Evolutionary conservation across 2,888 invertebrate genomes (phyloP), one percentile per base, ranked within the genome.

Genomic region (Steinernema carpocapsae): DNA sequence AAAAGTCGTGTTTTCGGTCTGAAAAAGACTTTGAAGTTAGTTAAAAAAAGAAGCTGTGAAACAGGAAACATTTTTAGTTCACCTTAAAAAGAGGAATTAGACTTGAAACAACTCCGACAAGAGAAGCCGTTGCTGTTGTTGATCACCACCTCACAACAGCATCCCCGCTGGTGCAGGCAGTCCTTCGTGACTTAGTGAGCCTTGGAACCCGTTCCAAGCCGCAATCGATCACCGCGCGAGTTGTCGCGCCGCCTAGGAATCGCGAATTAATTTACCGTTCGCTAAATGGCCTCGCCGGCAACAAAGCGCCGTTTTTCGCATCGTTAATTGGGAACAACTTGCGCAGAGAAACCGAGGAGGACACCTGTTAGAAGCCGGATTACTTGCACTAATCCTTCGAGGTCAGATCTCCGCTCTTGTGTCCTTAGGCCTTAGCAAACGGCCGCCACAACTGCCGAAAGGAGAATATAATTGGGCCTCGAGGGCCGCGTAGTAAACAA

Each of bases 401-500:
- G 48, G 48, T 48, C 48, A 48, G n/a, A n/a, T 17, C 48, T 48
- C 48, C 10, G 48, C 48, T n/a, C 48, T 7, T 7, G 43, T 14
- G 48, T 19, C n/a, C 48, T 19, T 19, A 19, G 48, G 48, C 48
- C 48, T 19, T 17, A 4, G 43, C 43, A 7, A 7, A 7, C 14
- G 43, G 43, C 43, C n/a, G 48, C 48, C n/a, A 4, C 48, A 17
- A 17, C 17, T 10, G n/a, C n/a, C n/a, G n/a, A 48, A 17, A 48
- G n/a, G 48, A 48, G 48, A 6, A n/a, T n/a, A 6, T 48, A 48
- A 48, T 48, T 48, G 19, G n/a, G 48, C 48, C 22, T 26, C 24
- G 56, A 56, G 56, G 56, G 56, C 56, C 56, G n/a, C 48, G n/a
- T n/a, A 43, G 56, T 56, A 56, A 56, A 56, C 56, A 56, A 56